Conservation (phyloP, 2,113 vertebrate genomes). For the Gasterosteus aculeatus region DNA sequence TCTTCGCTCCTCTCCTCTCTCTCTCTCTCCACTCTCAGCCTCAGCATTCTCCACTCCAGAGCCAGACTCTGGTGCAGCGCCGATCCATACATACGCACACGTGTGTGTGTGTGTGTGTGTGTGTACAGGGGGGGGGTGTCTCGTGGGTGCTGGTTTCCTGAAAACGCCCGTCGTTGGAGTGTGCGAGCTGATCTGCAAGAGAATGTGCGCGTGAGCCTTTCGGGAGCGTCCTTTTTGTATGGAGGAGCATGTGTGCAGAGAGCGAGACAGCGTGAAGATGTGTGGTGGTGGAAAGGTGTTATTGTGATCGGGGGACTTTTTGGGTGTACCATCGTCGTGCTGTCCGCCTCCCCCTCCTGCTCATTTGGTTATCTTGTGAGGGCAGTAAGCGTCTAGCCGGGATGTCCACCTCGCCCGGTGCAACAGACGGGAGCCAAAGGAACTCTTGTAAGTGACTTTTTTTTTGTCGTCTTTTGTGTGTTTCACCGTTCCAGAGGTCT, state of each 20-base stretch:
- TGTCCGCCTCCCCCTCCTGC: slow-evolving; percentile 33
- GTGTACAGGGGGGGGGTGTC: neutral
- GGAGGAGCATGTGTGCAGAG: slow-evolving; percentile 59
- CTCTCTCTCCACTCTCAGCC: slow-evolving; percentile 43
- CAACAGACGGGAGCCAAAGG: slow-evolving; percentile 72
- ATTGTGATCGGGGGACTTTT: slow-evolving; percentile 71
- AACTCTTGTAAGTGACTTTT: slow-evolving; percentile 73
- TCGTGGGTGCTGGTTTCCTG: neutral
- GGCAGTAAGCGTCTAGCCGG: slow-evolving; percentile 59
- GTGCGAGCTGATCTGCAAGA: slow-evolving; percentile 21
- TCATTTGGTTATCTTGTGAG: slow-evolving; percentile 48
- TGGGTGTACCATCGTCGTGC: slow-evolving; percentile 46
- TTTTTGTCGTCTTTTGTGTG: slow-evolving; percentile 13
- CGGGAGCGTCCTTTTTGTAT: slow-evolving; percentile 41
- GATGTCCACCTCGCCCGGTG: slow-evolving; percentile 72
- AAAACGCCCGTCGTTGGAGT: neutral
- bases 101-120: slow-evolving; percentile 17
- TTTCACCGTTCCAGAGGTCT: neutral
- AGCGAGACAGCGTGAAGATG: slow-evolving; percentile 63
- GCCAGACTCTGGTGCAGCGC: slow-evolving; percentile 49
- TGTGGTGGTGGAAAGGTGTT: slow-evolving; percentile 62
- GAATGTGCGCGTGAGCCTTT: slow-evolving; percentile 39
- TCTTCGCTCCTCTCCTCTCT: slow-evolving; percentile 26
- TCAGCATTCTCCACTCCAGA: slow-evolving; percentile 46
- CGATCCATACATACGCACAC: slow-evolving; percentile 31